Evolutionary conservation across 2,113 vertebrate genomes (phyloP), one percentile per base, ranked within the genome.

Genomic region (Dicerorhinus sumatrensis): DNA sequence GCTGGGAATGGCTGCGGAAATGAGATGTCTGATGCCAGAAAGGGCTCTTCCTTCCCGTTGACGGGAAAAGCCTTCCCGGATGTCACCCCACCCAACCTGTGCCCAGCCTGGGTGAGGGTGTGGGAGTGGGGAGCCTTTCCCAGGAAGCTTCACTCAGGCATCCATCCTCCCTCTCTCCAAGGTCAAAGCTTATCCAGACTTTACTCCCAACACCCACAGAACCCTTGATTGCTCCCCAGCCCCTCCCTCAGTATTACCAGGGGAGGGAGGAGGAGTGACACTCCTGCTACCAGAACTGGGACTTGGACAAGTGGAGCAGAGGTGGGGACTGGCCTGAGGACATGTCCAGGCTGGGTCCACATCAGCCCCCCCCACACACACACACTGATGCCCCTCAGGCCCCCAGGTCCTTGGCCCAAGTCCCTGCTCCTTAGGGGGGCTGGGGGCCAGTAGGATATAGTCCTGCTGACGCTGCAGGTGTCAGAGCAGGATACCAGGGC

Each of bases 1-100:
- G 80, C 94, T 60, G 76, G 91, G 67, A 96, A 84, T 0, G 11
- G 17, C 90, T 95, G 82, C 90, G 98, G 98, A 98, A 97, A 97
- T 92, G 97, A 96, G 96, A 94, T 94, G 92, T 92, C 97, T 67
- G 70, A 75, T 89, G 95, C 97, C 97, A 98, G 96, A 97, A 96
- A 96, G 96, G 96, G 84, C 90, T 92, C 94, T 98, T 98, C 98
- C 98, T 98, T 98, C 98, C 97, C 25, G 0, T 12, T 97, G 97
- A 96, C 42, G 89, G 97, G 98, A 96, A 97, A 97, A 97, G 96
- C 96, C 94, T 98, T 97, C 97, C 97, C 80, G 97, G 98, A 98
- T 94, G 31, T 48, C 11, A 1, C 97, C 79, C 97, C 97, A 63
- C 97, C 95, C 89, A 75, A 65, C 70, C 27, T 73, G 67, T 91